Evolutionary conservation across 2,888 invertebrate species (phyloP).

Genomic region (Phasia obesa): DNA sequence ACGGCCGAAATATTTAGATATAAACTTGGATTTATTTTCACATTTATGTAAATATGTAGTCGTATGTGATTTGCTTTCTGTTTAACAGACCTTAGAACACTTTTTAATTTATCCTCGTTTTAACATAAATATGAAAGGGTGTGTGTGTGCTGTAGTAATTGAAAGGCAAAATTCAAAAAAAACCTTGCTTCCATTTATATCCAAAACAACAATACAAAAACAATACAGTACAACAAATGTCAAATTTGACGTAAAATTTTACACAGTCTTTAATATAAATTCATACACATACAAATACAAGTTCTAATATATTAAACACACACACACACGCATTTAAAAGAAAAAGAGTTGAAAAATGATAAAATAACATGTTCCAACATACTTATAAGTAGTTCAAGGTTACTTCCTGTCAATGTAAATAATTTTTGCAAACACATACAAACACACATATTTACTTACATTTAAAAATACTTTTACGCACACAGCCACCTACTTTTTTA

Average conservation of each 20-base stretch:
- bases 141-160: not conserved
- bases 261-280: not conserved
- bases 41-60: no score
- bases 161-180: slow-evolving; percentile 5
- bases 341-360: slow-evolving; percentile 4
- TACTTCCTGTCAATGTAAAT: slow-evolving; percentile 65
- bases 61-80: no score
- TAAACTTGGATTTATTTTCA: no score
- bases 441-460: no score
- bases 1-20: no score
- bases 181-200: slow-evolving; percentile 26
- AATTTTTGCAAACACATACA: not conserved
- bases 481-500: not conserved
- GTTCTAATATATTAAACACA: no score
- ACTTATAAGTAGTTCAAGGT: slow-evolving; percentile 70
- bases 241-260: slow-evolving; percentile 42
- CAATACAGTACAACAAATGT: slow-evolving; percentile 23
- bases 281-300: not conserved
- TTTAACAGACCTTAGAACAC: no score
- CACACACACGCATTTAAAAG: slow-evolving; percentile 13
- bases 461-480: not conserved
- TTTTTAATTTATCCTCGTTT: no score
- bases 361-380: slow-evolving; percentile 43
- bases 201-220: slow-evolving; percentile 7
- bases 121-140: no score